Evolutionary conservation across 2,888 invertebrate species (phyloP).

Genomic region (Troglohyphantes excavatus): DNA sequence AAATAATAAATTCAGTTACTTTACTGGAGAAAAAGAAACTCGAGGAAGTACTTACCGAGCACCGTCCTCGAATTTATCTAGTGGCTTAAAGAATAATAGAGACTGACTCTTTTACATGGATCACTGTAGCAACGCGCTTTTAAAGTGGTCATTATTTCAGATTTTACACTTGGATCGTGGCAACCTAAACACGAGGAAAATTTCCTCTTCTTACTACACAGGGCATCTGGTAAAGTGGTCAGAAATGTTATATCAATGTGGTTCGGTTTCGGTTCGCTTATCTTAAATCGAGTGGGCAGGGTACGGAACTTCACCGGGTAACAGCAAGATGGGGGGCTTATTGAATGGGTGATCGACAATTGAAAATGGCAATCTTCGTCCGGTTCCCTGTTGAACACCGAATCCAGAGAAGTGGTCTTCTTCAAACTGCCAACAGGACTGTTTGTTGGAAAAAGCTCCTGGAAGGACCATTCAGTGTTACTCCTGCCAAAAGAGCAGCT

Average conservation of each 20-base stretch:
- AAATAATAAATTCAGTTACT: slow-evolving; percentile 4
- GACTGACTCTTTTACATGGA: slow-evolving; percentile 36
- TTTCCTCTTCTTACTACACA: neutral
- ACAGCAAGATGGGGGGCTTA: neutral
- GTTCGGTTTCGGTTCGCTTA: slow-evolving; percentile 16
- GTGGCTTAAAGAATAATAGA: slow-evolving; percentile 33
- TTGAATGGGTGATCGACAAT: slow-evolving; percentile 46
- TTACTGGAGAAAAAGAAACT: neutral
- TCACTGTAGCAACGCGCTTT: slow-evolving; percentile 69
- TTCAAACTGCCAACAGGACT: neutral
- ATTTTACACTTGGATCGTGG: slow-evolving; percentile 10
- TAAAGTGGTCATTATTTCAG: slow-evolving; percentile 45
- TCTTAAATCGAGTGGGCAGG: slow-evolving; percentile 50
- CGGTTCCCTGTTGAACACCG: slow-evolving; percentile 11
- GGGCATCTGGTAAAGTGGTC: neutral
- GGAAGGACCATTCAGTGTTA: neutral
- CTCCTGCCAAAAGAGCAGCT: slow-evolving; percentile 31
- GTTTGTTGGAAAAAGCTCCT: neutral
- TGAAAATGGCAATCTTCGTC: slow-evolving; percentile 31
- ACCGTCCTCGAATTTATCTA: neutral
- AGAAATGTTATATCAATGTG: slow-evolving; percentile 38
- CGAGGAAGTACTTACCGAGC: neutral
- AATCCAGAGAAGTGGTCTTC: slow-evolving; percentile 40
- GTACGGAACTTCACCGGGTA: slow-evolving; percentile 3
- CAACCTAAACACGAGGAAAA: slow-evolving; percentile 41